phyloP scores from a whole-genome alignment of 2,888 invertebrate genomes.

The Gisinianus flammeolus region DNA sequence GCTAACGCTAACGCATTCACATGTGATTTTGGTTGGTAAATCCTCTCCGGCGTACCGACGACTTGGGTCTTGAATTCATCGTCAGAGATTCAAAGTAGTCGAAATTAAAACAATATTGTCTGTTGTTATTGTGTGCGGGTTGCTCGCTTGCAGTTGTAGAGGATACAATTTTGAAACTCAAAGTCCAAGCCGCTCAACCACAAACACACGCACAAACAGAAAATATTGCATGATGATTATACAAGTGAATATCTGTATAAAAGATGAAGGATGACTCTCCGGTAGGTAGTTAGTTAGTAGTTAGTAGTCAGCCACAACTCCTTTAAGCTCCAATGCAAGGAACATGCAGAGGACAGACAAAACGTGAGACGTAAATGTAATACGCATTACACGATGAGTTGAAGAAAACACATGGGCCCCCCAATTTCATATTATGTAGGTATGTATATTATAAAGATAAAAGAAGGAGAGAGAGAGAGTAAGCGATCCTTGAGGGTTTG shows the following conservation, averaged over 20 bases:
- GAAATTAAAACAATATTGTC: not conserved
- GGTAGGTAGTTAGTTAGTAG: too few species aligned
- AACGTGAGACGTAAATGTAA: not conserved
- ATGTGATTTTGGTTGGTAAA: not conserved
- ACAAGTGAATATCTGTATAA: too few species aligned
- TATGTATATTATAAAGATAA: too few species aligned
- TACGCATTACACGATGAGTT: not conserved
- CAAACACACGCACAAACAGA: too few species aligned
- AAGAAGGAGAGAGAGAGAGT: not conserved
- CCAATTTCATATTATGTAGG: too few species aligned
- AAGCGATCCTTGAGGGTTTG: constrained; percentile 2
- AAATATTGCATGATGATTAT: too few species aligned
- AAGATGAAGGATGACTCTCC: too few species aligned
- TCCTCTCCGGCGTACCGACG: too few species aligned
- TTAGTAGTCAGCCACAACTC: not conserved
- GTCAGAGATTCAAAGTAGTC: not conserved
- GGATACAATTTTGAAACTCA: too few species aligned
- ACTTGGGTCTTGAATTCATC: not conserved
- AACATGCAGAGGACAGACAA: not conserved
- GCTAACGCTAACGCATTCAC: not conserved
- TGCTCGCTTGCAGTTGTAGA: too few species aligned
- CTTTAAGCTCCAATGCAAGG: not conserved
- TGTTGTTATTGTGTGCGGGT: too few species aligned
- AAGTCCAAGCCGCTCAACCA: too few species aligned
- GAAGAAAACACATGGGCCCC: not conserved